A percentile compares a stretch with the other conserved stretches of the same genome.
These are phyloP conservation scores for Neoascia interrupta DNA, from an alignment of 2,888 invertebrate genomes.

Conservation along the genomic window DNA sequence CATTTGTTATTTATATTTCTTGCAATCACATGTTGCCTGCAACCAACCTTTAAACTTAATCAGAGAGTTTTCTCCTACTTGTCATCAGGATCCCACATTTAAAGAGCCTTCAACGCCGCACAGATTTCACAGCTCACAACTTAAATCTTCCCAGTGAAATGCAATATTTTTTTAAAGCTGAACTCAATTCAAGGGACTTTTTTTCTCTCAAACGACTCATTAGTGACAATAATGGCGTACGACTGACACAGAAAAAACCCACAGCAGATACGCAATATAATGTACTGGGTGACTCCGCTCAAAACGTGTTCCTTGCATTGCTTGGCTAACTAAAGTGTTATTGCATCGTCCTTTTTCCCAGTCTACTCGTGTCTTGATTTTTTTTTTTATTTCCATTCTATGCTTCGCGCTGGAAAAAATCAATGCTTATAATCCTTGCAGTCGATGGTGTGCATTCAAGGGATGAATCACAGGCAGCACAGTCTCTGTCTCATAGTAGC, in stretches of 20 bases:
- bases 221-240: constrained; percentile 41
- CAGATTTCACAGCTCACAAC: too few relatives aligned
- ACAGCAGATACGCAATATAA: constrained; percentile 9
- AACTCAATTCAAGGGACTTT: neutral
- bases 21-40: too few relatives aligned
- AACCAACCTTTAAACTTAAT: too few relatives aligned
- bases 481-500: constrained; percentile 5
- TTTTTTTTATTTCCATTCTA: constrained; percentile 60
- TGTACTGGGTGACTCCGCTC: constrained; percentile 1
- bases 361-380: constrained; percentile 34
- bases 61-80: too few relatives aligned
- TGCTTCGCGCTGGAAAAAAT: constrained; percentile 60
- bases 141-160: too few relatives aligned
- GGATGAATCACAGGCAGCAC: constrained; percentile 46
- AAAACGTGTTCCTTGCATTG: constrained; percentile 41
- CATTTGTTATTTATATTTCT: too few relatives aligned
- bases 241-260: constrained; percentile 29
- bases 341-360: constrained; percentile 27
- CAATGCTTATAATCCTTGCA: constrained; percentile 53
- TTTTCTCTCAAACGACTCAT: constrained; percentile 12
- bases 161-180: neutral
- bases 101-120: neutral
- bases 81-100: too few relatives aligned
- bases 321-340: constrained; percentile 58
- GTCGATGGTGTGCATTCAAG: constrained; percentile 15